A percentile compares a stretch with the other conserved stretches of the same genome.
Evolutionary conservation across 2,888 invertebrate species (phyloP).

Genomic region (Ephialtes manifestator): DNA sequence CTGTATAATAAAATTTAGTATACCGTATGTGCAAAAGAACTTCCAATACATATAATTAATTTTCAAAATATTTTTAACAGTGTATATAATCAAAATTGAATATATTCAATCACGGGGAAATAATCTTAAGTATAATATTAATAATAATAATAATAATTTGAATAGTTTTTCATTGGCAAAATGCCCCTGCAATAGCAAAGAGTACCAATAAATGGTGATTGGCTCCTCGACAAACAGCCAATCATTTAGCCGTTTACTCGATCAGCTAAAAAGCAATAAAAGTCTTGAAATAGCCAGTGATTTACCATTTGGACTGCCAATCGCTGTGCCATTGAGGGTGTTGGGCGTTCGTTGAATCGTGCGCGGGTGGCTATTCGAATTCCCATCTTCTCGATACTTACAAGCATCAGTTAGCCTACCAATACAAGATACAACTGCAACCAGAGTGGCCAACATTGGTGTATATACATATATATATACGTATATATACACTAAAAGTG

Average conservation of each 20-base stretch:
- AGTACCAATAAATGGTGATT: background rate
- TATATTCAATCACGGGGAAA: background rate
- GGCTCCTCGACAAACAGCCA: constrained; percentile 13
- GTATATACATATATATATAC: constrained; percentile 10
- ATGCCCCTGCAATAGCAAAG: background rate
- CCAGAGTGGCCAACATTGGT: background rate
- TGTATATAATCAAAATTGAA: no score
- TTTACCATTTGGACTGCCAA: constrained; percentile 1
- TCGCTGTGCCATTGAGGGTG: background rate
- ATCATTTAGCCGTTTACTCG: constrained; percentile 4
- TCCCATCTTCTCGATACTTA: constrained; percentile 38
- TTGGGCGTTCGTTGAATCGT: constrained; percentile 10
- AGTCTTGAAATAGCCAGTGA: background rate
- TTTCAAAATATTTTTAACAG: no score
- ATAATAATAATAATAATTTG: no score
- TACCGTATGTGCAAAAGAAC: no score
- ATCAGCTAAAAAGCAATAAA: constrained; percentile 13
- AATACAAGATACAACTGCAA: constrained; percentile 1
- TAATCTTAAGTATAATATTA: no score
- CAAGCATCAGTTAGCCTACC: constrained; percentile 21
- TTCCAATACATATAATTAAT: no score
- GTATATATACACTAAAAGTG: constrained; percentile 39
- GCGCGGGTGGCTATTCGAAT: constrained; percentile 19
- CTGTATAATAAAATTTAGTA: no score
- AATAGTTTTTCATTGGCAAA: background rate